A percentile compares a stretch with the other conserved stretches of the same genome.
These are phyloP conservation scores for Drosophila mayaguana DNA, from an alignment of 2,888 invertebrate genomes.

Conservation along the genomic window DNA sequence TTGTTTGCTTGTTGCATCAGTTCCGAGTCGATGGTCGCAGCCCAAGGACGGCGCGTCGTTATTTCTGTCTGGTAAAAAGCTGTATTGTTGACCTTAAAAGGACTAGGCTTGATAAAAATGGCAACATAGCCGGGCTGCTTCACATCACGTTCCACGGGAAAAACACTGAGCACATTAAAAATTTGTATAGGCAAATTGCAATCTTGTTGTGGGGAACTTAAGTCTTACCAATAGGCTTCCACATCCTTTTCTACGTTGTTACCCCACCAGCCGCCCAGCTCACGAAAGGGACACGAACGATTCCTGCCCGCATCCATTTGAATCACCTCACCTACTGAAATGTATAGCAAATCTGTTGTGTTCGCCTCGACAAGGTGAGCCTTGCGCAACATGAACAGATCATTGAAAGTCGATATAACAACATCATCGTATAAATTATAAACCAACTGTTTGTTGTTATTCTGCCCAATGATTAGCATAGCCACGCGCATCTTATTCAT, in stretches of 20 bases:
- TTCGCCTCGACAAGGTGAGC: slow-evolving; percentile 60
- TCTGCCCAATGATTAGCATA: slow-evolving; percentile 65
- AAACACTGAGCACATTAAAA: slow-evolving; percentile 40
- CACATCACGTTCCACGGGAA: slow-evolving; percentile 56
- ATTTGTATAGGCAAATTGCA: not conserved
- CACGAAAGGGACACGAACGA: slow-evolving; percentile 52
- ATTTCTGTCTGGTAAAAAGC: slow-evolving; percentile 47
- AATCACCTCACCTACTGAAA: slow-evolving; percentile 57
- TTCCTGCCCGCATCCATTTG: slow-evolving; percentile 46
- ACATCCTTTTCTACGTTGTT: not conserved
- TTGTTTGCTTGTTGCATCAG: slow-evolving; percentile 21
- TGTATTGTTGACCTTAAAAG: slow-evolving; percentile 53
- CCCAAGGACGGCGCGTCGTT: slow-evolving; percentile 68
- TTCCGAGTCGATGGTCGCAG: not conserved
- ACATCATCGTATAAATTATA: slow-evolving; percentile 68
- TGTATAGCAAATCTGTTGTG: slow-evolving; percentile 60
- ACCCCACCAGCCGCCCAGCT: slow-evolving; percentile 65
- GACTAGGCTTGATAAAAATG: slow-evolving; percentile 62
- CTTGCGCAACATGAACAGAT: slow-evolving; percentile 67
- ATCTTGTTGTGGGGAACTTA: not conserved
- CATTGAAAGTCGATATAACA: slow-evolving; percentile 63
- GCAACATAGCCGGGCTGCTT: slow-evolving; percentile 57
- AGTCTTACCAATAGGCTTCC: slow-evolving; percentile 38
- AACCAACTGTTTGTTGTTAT: slow-evolving; percentile 49
- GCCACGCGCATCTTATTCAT: slow-evolving; percentile 60